Evolutionary conservation across 2,888 invertebrate species (phyloP).

Genomic region (Rhabditoides inermis): DNA sequence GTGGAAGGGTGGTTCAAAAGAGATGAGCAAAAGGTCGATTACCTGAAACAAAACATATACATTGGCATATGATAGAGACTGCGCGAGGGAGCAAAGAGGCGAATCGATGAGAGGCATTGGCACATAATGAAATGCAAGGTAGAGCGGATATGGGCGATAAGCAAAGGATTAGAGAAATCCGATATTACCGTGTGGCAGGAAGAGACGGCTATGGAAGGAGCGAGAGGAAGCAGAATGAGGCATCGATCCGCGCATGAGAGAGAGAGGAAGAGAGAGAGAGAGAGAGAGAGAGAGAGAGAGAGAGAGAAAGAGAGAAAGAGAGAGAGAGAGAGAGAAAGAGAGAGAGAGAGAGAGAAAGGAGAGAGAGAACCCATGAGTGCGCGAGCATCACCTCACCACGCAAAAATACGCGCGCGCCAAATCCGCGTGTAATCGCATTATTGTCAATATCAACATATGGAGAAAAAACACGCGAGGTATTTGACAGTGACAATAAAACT

Average conservation of each 20-base stretch:
- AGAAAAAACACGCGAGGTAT: too few species aligned
- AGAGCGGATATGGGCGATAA: not conserved
- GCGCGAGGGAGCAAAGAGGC: not conserved
- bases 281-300: slow-evolving; percentile 10
- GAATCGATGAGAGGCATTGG: not conserved
- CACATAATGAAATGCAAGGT: not conserved
- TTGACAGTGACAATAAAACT: too few species aligned
- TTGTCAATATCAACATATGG: too few species aligned
- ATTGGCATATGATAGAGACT: not conserved
- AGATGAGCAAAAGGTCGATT: not conserved
- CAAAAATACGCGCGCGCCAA: too few species aligned
- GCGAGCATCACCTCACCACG: too few species aligned
- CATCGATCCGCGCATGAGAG: slow-evolving; percentile 3
- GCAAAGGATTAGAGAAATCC: not conserved
- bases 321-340: slow-evolving; percentile 8
- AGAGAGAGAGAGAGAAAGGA: not conserved
- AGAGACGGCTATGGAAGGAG: too few species aligned
- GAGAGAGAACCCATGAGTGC: slow-evolving; percentile 2
- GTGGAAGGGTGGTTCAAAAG: not conserved
- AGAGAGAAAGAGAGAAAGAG: slow-evolving; percentile 11
- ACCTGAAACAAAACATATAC: not conserved
- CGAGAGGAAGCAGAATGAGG: slow-evolving; percentile 7
- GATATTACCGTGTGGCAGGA: too few species aligned
- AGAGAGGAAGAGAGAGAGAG: slow-evolving; percentile 6
- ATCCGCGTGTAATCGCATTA: too few species aligned